These are phyloP conservation scores for Zaprionus obscuricornis DNA, from an alignment of 2,888 invertebrate species.

Conservation along the genomic window DNA sequence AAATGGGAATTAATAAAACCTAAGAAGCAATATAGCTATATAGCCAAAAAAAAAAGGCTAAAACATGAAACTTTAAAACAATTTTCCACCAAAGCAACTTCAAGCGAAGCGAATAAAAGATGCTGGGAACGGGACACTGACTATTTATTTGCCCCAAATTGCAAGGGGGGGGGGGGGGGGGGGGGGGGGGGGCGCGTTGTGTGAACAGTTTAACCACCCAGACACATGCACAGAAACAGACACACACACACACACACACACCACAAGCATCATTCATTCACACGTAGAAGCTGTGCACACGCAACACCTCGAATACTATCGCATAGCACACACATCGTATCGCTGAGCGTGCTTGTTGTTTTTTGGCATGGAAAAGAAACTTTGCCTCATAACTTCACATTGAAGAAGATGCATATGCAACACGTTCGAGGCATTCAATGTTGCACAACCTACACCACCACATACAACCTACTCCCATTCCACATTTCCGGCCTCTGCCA, in stretches of 20 bases:
- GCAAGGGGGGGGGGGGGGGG: conserved; percentile 5
- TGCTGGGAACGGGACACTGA: conserved; percentile 14
- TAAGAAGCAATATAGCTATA: too few species aligned
- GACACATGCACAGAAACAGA: conserved; percentile 4
- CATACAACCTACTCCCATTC: not conserved
- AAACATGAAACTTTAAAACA: conserved; percentile 53
- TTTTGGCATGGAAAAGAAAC: conserved; percentile 53
- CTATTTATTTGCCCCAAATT: conserved; percentile 75
- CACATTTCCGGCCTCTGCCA: conserved; percentile 22
- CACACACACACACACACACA: conserved; percentile 8
- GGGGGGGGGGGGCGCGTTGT: conserved; percentile 1
- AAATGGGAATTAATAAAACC: too few species aligned
- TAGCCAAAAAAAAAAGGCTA: too few species aligned
- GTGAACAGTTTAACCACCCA: conserved; percentile 4
- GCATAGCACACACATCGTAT: conserved; percentile 5
- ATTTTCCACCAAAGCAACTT: conserved; percentile 47
- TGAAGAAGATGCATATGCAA: conserved; percentile 78
- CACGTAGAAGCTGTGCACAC: conserved; percentile 34
- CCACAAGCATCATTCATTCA: conserved; percentile 40
- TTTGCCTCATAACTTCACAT: conserved; percentile 76
- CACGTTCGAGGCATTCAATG: conserved; percentile 65
- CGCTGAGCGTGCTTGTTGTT: conserved; percentile 22
- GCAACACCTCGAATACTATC: too few species aligned
- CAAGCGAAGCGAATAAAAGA: conserved; percentile 49
- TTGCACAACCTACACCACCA: conserved; percentile 21